Evolutionary conservation across 2,888 invertebrate species (phyloP).

Genomic region (Euspilapteryx auroguttella): DNA sequence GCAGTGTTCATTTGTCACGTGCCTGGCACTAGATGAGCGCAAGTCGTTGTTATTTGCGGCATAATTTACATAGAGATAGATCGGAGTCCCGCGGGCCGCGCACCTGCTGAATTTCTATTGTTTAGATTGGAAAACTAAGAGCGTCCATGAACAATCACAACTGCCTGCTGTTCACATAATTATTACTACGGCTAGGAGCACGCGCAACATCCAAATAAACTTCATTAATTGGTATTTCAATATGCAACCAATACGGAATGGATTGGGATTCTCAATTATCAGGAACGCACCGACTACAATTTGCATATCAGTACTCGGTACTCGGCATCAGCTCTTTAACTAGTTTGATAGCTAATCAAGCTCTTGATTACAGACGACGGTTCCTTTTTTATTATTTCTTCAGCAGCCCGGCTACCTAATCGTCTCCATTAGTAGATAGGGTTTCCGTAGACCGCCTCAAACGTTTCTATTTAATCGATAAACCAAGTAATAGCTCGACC

Average conservation of each 20-base stretch:
- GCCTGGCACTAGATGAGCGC: conserved; percentile 32
- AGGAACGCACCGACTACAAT: too few relatives aligned
- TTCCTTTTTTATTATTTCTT: too few relatives aligned
- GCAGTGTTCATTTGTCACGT: conserved; percentile 16
- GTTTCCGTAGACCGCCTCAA: conserved; percentile 9
- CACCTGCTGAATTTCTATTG: conserved; percentile 61
- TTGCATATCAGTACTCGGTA: too few relatives aligned
- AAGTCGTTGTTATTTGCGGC: conserved; percentile 50
- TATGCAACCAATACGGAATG: too few relatives aligned
- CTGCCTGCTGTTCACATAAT: conserved; percentile 45
- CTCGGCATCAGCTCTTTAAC: too few relatives aligned
- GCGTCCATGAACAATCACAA: conserved; percentile 24
- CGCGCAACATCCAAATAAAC: too few relatives aligned
- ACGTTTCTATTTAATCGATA: conserved; percentile 55
- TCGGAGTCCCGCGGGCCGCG: conserved; percentile 46
- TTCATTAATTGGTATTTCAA: too few relatives aligned
- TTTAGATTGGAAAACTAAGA: conserved; percentile 62
- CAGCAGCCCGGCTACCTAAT: not conserved
- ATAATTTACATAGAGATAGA: conserved; percentile 61
- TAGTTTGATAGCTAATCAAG: too few relatives aligned
- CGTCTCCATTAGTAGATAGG: not conserved
- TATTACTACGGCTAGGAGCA: too few relatives aligned
- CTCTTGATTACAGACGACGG: too few relatives aligned
- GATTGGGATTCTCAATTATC: too few relatives aligned
- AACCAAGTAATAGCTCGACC: conserved; percentile 30